Base-by-base conservation (phyloP, 2,888 invertebrate genomes). In the Omphaloscelis lunosa region DNA sequence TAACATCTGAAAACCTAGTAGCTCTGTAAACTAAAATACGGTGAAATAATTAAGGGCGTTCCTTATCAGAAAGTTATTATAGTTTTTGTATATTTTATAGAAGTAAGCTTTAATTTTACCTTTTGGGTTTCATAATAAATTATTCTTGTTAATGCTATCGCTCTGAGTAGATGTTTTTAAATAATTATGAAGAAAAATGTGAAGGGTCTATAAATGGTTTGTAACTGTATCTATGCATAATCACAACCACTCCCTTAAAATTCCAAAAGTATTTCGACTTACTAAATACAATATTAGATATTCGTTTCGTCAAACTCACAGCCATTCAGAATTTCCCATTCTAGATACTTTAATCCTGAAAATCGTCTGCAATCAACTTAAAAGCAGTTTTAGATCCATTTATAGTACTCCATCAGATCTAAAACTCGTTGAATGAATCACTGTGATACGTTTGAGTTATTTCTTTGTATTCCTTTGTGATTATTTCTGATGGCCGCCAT, bases 391-490 rank as follows among this genome's bases (percentile, higher is more conserved):
- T 66, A 63, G 39, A 56, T 74, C 84, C 79, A 86, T 83, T 70
- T 86, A 84, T 79, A 86, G 86, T 51, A 53, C 39, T 65, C 68
- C 78, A 67, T 75, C 73, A 61, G 80, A 61, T 72, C 72, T 79
- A 81, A 82, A 80, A 67, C 79, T 56, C 86, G 86, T 81, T 86
- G 84, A 79, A 81, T 91, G 92, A 91, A 84, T 91, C 91, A 92
- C 79, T 59, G 71, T 80, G 84, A 87, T 88, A 86, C 79, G 73
- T 86, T 58, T 85, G 87, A 92, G 87, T 90, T 91, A 91, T 90
- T 91, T 92, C 93, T 93, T 93, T 93, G 93, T 92, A 83, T 82
- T 89, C 90, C 93, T 93, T 93, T 93, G 94, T 93, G 93, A 91
- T 92, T 93, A 93, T 94, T 93, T 92, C 90, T 90, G 93, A 91